A percentile compares a stretch with the other conserved stretches of the same genome.
Conservation (phyloP, 2,888 invertebrate genomes). For the Sarcophaga caerulescens region DNA sequence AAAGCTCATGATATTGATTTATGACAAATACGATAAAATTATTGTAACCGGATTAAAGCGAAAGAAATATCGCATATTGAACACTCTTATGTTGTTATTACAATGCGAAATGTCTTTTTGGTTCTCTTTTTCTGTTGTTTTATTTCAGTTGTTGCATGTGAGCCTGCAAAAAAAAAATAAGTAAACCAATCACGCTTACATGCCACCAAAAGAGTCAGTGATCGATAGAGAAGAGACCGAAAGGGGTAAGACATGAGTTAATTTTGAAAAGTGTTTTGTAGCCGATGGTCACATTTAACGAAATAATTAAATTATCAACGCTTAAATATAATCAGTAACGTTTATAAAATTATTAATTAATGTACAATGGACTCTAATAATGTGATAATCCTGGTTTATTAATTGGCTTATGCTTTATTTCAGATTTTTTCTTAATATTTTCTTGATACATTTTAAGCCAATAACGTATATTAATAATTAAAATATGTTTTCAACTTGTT, state of each 20-base stretch:
- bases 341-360: conserved; percentile 16
- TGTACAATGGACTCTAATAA: background rate
- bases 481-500: too few species aligned
- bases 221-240: background rate
- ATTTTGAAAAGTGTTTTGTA: conserved; percentile 16
- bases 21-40: conserved; percentile 63
- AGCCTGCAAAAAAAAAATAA: background rate
- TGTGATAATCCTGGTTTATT: conserved; percentile 22
- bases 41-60: conserved; percentile 49
- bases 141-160: background rate
- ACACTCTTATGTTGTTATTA: background rate
- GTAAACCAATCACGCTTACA: background rate
- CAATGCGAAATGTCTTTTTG: background rate
- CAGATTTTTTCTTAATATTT: background rate
- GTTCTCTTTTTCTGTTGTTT: background rate
- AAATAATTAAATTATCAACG: conserved; percentile 58
- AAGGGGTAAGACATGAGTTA: background rate
- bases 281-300: conserved; percentile 28
- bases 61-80: background rate
- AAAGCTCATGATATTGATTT: conserved; percentile 63
- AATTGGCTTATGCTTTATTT: background rate
- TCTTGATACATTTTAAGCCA: background rate
- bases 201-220: background rate
- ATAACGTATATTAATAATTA: too few species aligned
- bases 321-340: conserved; percentile 8